phyloP scores from a whole-genome alignment of 2,888 invertebrate species.

The Thecocarcelia acutangulata region DNA sequence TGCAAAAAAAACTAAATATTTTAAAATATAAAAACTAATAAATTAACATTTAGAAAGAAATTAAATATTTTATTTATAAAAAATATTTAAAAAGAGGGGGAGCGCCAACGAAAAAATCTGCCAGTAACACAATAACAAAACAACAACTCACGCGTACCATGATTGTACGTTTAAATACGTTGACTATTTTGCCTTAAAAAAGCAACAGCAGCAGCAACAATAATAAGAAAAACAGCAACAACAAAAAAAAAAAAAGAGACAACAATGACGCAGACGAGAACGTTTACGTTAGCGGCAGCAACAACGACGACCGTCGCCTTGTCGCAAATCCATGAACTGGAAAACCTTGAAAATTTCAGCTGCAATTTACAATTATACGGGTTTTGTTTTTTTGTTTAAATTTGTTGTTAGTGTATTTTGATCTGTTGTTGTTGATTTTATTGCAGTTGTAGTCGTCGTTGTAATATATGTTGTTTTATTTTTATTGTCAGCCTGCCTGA shows the following conservation, averaged over 20 bases:
- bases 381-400: conserved; percentile 29
- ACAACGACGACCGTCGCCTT: conserved; percentile 66
- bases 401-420: conserved; percentile 12
- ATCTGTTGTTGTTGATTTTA: conserved; percentile 20
- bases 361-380: conserved; percentile 58
- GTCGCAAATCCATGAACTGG: conserved; percentile 75
- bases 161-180: conserved; percentile 34
- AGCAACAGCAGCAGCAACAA: conserved; percentile 4
- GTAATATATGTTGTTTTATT: conserved; percentile 12
- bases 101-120: conserved; percentile 47
- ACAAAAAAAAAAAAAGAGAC: too few relatives aligned
- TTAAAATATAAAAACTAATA: conserved; percentile 30
- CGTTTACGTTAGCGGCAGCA: conserved; percentile 32
- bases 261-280: conserved; percentile 41
- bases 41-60: conserved; percentile 47
- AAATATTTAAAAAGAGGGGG: conserved; percentile 43
- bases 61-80: conserved; percentile 30
- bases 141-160: conserved; percentile 65
- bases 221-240: conserved; percentile 19
- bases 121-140: conserved; percentile 36
- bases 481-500: conserved; percentile 3
- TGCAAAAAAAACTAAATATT: conserved; percentile 10
- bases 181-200: conserved; percentile 42
- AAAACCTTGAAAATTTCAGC: conserved; percentile 80
- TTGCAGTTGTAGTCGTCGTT: conserved; percentile 32